Base-by-base conservation (phyloP, 2,113 vertebrate genomes). In the Hucho hucho region DNA sequence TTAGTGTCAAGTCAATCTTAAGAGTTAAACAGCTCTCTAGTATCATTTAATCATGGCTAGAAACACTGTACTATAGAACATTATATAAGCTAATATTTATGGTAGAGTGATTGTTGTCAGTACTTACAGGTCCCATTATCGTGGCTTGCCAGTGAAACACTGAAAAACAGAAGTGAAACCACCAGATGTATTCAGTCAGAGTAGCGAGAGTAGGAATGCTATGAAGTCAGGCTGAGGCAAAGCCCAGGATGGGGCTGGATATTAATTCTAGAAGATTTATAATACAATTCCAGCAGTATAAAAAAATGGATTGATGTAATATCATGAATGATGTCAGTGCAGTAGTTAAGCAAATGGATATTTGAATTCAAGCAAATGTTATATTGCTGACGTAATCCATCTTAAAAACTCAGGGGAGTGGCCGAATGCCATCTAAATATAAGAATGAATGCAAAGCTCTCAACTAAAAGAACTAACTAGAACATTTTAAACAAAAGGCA, bases 101-200 rank as follows among this genome's bases (percentile, higher is more conserved):
- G 74, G 87, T 43, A 37, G 20, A 12, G 25, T n/a, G 66, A 67
- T 1, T 6, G 25, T 11, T 0, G 13, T 14, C 64, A 18, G 26
- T 32, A 98, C 97, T 98, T 96, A 99, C 97, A 90, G 97, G 97
- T 93, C 97, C 97, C 97, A 99, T 99, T 96, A 99, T 99, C 94
- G 97, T 99, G 88, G 97, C 97, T 94, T 99, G 97, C 97, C 97
- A 99, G 85, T 99, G 97, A 94, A 99, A 99, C 97, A 98, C 97
- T 99, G 88, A 83, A 89, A 80, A 89, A 20, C 25, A 16, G 25
- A 24, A 47, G n/a, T 22, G 28, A 69, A 32, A 69, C 14, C 18
- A 6, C 37, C 65, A 65, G 37, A 11, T 43, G 37, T 25, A 65
- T 2, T 28, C 4, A 14, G 14, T 29, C 11, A 25, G 64, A 29